phyloP scores from a whole-genome alignment of 2,888 invertebrate genomes.

The Hyles lineata region DNA sequence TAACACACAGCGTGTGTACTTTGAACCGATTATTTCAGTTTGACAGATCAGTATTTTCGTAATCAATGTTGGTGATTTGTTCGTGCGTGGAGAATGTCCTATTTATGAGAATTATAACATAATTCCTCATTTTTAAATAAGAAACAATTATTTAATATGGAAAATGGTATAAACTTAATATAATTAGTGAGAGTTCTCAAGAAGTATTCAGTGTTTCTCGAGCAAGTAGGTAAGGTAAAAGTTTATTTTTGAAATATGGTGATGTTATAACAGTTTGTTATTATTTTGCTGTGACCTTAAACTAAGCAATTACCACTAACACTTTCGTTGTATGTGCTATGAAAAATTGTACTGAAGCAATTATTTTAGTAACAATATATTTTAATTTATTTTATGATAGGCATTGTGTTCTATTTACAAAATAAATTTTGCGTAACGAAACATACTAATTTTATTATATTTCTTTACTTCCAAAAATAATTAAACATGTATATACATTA shows the following conservation, averaged over 20 bases:
- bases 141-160: background rate
- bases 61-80: constrained; percentile 13
- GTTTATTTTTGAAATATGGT: constrained; percentile 11
- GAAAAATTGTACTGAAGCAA: background rate
- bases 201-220: background rate
- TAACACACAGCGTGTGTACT: background rate
- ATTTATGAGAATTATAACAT: background rate
- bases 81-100: constrained; percentile 25
- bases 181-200: background rate
- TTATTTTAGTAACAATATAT: background rate
- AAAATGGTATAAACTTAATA: background rate
- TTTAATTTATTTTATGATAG: background rate
- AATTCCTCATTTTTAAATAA: background rate
- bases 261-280: background rate
- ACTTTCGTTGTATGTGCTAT: background rate
- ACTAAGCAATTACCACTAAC: background rate
- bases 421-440: background rate
- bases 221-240: constrained; percentile 3
- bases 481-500: too few relatives aligned
- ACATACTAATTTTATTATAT: background rate
- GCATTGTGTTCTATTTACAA: background rate
- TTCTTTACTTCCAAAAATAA: too few relatives aligned
- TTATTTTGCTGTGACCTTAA: constrained; percentile 8
- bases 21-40: background rate
- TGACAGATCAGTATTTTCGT: constrained; percentile 8